These are phyloP conservation scores for Creontiades dilutus DNA, from an alignment of 2,888 invertebrate species.

Conservation along the genomic window DNA sequence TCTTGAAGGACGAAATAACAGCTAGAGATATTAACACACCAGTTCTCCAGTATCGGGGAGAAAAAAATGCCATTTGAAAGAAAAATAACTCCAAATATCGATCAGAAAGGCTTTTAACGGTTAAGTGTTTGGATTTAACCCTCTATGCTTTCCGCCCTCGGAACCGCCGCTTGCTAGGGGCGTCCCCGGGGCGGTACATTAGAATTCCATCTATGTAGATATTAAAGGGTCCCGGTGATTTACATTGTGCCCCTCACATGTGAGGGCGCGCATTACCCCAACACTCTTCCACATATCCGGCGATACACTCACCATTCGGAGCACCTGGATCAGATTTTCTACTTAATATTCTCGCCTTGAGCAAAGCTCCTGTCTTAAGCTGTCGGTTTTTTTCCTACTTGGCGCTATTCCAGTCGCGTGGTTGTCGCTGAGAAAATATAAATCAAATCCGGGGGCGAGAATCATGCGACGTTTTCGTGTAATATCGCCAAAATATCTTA, in stretches of 20 bases:
- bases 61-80: constrained; percentile 11
- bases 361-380: constrained; percentile 62
- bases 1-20: no score
- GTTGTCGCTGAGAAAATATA: constrained; percentile 41
- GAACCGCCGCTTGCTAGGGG: constrained; percentile 5
- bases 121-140: constrained; percentile 63
- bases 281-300: constrained; percentile 60
- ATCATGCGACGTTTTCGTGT: not conserved
- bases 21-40: no score
- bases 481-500: constrained; percentile 1
- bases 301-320: constrained; percentile 67
- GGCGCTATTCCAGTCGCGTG: constrained; percentile 16
- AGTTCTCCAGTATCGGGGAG: no score
- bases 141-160: constrained; percentile 13
- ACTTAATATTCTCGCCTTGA: constrained; percentile 67
- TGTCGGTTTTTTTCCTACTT: not conserved
- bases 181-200: constrained; percentile 59
- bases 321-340: constrained; percentile 68
- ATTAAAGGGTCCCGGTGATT: constrained; percentile 61
- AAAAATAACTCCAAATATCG: constrained; percentile 49
- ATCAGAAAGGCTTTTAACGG: constrained; percentile 56
- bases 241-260: constrained; percentile 64
- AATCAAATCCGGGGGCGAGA: constrained; percentile 16
- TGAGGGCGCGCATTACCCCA: constrained; percentile 30
- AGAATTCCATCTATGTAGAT: constrained; percentile 70